Conservation (phyloP, 2,113 vertebrate genomes). For the Hippocampus barbouri region DNA sequence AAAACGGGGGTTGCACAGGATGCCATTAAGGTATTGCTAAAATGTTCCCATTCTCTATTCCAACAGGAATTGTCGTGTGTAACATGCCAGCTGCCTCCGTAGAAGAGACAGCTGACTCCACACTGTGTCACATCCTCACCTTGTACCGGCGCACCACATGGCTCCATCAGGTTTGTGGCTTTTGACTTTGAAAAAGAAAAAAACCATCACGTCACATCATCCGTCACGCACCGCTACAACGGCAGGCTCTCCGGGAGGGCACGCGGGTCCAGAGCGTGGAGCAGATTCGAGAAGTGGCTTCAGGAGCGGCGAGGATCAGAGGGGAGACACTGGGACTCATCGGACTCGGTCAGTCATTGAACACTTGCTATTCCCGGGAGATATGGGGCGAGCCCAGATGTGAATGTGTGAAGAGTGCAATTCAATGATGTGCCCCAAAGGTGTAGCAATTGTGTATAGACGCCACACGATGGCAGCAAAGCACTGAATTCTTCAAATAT, state of each 20-base stretch:
- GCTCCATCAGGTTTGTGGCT: slow-evolving; percentile 78
- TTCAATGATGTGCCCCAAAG: not conserved
- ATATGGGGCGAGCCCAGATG: no score
- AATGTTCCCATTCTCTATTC: slow-evolving; percentile 13
- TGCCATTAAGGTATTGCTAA: slow-evolving; percentile 17
- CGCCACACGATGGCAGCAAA: not conserved
- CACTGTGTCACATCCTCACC: slow-evolving; percentile 95
- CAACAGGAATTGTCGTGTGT: slow-evolving; percentile 91
- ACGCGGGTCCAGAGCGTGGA: slow-evolving; percentile 94
- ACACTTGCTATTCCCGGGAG: no score
- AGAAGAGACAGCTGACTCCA: slow-evolving; percentile 95
- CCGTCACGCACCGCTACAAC: not conserved
- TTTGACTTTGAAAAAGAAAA: not conserved
- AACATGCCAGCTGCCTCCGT: slow-evolving; percentile 96
- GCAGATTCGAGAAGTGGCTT: slow-evolving; percentile 96
- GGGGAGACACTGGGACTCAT: slow-evolving; percentile 97
- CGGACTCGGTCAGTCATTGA: slow-evolving; percentile 67
- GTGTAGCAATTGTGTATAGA: not conserved
- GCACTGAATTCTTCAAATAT: not conserved
- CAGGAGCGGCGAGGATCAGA: slow-evolving; percentile 90
- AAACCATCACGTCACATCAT: not conserved
- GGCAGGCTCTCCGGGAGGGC: slow-evolving; percentile 90
- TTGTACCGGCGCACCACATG: slow-evolving; percentile 95
- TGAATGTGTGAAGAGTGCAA: no score
- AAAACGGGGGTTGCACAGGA: not conserved